Percentiles rank a stretch among this genome's conserved stretches.
Evolutionary conservation across 2,797 vertebrate species (phyloP).

Genomic region (Gila robusta): DNA sequence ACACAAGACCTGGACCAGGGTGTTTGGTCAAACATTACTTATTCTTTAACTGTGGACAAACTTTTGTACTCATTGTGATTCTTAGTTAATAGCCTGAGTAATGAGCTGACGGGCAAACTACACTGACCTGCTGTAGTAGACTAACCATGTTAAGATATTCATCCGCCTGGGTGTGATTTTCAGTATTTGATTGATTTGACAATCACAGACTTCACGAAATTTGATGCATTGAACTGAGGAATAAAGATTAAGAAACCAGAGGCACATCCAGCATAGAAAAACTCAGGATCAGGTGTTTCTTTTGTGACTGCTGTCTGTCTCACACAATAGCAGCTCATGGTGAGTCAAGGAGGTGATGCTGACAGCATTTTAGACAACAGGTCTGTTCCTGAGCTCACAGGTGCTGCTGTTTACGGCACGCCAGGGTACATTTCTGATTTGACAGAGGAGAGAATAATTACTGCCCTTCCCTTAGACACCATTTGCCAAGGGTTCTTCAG

Average conservation of each 20-base stretch:
- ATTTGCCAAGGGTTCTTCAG: not conserved
- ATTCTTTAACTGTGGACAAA: not conserved
- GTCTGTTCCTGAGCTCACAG: slow-evolving; percentile 38
- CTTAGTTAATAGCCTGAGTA: not conserved
- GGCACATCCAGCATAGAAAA: not conserved
- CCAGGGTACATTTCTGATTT: slow-evolving; percentile 37
- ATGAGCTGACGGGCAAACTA: not conserved
- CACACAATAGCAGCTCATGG: slow-evolving; percentile 31
- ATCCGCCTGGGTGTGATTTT: not conserved
- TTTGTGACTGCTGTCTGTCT: slow-evolving; percentile 35
- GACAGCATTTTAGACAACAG: slow-evolving; percentile 54
- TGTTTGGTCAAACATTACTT: slow-evolving; percentile 30
- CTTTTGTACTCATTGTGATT: not conserved
- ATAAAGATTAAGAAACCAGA: not conserved
- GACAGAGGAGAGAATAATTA: slow-evolving; percentile 30
- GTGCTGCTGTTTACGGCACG: slow-evolving; percentile 44
- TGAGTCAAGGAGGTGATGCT: slow-evolving; percentile 38
- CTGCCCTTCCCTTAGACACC: slow-evolving; percentile 16
- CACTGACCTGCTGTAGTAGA: not conserved
- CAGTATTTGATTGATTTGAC: not conserved
- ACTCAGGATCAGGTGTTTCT: not conserved
- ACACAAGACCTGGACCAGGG: not conserved
- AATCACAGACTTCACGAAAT: not conserved
- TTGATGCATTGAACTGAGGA: not conserved
- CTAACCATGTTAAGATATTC: not conserved